A percentile compares a stretch with the other conserved stretches of the same genome.
These are phyloP conservation scores for Agrotis segetum DNA, from an alignment of 2,888 invertebrate species.

Conservation along the genomic window DNA sequence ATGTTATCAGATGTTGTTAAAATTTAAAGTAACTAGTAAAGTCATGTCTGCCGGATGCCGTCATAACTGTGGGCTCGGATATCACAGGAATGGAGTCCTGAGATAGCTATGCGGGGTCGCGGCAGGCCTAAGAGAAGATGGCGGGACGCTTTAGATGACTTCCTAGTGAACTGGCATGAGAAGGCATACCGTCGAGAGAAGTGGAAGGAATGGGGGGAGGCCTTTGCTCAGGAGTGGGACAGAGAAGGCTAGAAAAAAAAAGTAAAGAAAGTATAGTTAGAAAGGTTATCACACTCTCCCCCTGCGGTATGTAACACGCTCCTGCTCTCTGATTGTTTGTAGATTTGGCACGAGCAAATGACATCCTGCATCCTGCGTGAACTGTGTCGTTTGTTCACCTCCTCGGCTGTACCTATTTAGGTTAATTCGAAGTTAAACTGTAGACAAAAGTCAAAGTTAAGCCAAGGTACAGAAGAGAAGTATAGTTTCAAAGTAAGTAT, in stretches of 20 bases:
- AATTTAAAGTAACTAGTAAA: not conserved
- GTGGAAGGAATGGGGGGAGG: no score
- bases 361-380: constrained; percentile 44
- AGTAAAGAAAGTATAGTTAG: not conserved
- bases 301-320: constrained; percentile 12
- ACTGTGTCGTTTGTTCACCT: constrained; percentile 39
- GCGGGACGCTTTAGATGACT: no score
- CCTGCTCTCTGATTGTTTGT: constrained; percentile 22
- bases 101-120: no score
- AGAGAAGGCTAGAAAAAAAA: no score
- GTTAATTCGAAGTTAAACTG: constrained; percentile 8
- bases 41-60: no score
- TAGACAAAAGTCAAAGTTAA: not conserved
- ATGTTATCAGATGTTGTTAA: not conserved
- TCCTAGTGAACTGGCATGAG: no score
- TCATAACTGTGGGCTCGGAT: no score
- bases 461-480: not conserved
- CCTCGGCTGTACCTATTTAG: constrained; percentile 11
- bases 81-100: no score
- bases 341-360: constrained; percentile 50
- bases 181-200: no score
- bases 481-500: no score
- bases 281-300: constrained; percentile 1
- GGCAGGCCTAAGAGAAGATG: no score
- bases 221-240: no score